phyloP scores from a whole-genome alignment of 2,113 vertebrate genomes.

The Paramisgurnus dabryanus region DNA sequence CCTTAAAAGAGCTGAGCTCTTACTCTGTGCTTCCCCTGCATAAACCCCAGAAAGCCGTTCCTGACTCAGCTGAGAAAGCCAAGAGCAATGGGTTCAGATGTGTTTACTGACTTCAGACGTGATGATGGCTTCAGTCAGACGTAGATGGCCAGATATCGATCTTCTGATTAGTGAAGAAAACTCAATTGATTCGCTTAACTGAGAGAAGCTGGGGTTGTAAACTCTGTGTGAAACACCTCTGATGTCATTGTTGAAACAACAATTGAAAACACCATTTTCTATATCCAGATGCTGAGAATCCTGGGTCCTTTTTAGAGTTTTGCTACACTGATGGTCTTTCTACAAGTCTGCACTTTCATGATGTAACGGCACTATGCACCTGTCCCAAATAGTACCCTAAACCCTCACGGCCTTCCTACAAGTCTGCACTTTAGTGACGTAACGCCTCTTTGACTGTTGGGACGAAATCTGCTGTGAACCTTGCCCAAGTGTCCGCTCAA shows the following conservation, averaged over 20 bases:
- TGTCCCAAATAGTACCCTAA: too few relatives aligned
- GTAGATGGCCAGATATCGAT: background rate
- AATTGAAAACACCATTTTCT: too few relatives aligned
- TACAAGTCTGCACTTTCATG: too few relatives aligned
- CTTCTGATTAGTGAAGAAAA: conserved; percentile 1
- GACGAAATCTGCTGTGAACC: too few relatives aligned
- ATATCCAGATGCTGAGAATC: too few relatives aligned
- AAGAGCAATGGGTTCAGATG: conserved; percentile 7
- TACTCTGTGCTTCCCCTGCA: conserved; percentile 6
- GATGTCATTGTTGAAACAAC: background rate
- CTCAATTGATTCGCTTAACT: background rate
- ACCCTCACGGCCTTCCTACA: too few relatives aligned
- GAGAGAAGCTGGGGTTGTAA: background rate
- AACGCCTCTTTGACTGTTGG: too few relatives aligned
- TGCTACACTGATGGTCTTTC: too few relatives aligned
- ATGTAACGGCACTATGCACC: too few relatives aligned
- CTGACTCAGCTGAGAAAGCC: conserved; percentile 25
- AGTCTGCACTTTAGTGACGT: too few relatives aligned
- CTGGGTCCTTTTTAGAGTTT: too few relatives aligned
- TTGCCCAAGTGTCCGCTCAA: too few relatives aligned
- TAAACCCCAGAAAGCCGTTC: background rate
- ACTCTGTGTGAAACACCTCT: background rate
- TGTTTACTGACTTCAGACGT: conserved; percentile 16
- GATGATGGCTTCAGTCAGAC: background rate
- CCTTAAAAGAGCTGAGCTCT: background rate